Conservation (phyloP, 2,797 vertebrate genomes). For the Agapornis canus region DNA sequence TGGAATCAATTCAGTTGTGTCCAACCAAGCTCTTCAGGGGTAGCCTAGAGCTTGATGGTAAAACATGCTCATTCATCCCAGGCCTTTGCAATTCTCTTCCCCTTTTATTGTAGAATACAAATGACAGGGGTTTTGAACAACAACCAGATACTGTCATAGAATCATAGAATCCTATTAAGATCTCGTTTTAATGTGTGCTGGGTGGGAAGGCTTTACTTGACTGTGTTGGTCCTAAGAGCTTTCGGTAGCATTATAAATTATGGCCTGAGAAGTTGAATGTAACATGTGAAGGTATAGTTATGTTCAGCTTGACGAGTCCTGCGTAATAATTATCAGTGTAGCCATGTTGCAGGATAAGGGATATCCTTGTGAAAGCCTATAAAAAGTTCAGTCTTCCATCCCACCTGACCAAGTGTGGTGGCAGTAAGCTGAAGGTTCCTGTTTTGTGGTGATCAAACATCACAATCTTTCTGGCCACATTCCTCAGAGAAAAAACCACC, state of each 20-base stretch:
- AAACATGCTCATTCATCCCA: background rate
- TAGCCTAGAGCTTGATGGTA: background rate
- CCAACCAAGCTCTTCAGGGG: background rate
- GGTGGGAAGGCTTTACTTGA: background rate
- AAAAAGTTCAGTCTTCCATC: background rate
- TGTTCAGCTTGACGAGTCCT: background rate
- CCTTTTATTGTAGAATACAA: background rate
- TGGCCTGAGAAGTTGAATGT: background rate
- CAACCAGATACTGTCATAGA: background rate
- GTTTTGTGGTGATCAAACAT: background rate
- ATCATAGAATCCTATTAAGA: background rate
- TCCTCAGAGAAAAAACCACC: background rate
- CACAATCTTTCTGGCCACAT: fast-evolving
- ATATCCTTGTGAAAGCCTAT: background rate
- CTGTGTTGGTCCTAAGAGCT: background rate
- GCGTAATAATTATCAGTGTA: background rate
- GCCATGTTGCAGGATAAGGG: background rate
- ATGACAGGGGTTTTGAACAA: background rate
- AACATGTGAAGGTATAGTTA: background rate
- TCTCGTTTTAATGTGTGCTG: background rate
- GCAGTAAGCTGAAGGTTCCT: background rate
- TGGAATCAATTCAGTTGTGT: background rate
- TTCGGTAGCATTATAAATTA: background rate
- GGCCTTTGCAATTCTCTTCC: background rate
- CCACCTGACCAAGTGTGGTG: background rate